These are phyloP conservation scores for Menura novaehollandiae DNA, from an alignment of 2,113 vertebrate species.

Conservation along the genomic window DNA sequence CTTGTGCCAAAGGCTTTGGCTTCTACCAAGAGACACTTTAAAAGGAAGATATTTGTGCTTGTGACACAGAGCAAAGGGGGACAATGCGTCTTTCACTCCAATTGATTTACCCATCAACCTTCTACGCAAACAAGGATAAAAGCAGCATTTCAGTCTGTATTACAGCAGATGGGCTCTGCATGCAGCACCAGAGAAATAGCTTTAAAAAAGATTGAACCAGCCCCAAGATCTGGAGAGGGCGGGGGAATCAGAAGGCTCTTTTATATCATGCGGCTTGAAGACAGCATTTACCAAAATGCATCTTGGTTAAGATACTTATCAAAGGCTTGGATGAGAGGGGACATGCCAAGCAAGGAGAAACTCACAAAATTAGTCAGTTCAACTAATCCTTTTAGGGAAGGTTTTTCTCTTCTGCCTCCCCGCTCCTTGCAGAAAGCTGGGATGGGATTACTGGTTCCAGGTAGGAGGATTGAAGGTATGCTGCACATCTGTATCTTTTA, in stretches of 20 bases:
- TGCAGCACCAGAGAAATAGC: conserved; percentile 35
- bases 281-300: conserved; percentile 1
- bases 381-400: background rate
- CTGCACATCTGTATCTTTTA: conserved; percentile 15
- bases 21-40: conserved; percentile 38
- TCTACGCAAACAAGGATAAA: conserved; percentile 43
- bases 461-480: background rate
- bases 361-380: background rate
- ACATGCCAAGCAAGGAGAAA: background rate
- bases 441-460: conserved; percentile 1
- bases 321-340: background rate
- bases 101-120: conserved; percentile 45
- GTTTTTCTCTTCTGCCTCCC: background rate
- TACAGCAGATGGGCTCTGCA: conserved; percentile 59
- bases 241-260: conserved; percentile 4
- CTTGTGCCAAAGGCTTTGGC: conserved; percentile 38
- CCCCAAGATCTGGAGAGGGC: conserved; percentile 27
- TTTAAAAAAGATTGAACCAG: conserved; percentile 45
- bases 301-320: conserved; percentile 11
- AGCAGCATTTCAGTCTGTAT: conserved; percentile 48
- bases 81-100: conserved; percentile 36
- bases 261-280: background rate
- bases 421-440: background rate
- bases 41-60: conserved; percentile 50
- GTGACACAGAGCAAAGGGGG: conserved; percentile 36